Conservation (phyloP, 1,140 invertebrate genomes). For the Ericerus pela region DNA sequence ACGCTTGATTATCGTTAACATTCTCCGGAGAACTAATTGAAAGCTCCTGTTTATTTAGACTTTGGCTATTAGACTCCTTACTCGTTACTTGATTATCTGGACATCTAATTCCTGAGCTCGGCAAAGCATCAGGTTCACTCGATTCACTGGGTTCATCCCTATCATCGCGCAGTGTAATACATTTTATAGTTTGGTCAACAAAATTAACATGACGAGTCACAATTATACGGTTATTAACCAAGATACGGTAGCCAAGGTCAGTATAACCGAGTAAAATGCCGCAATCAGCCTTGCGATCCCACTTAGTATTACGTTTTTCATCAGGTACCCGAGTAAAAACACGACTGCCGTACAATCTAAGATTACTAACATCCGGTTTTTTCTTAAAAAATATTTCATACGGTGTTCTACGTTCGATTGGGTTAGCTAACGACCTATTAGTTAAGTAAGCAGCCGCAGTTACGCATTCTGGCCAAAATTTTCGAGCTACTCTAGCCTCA, state of each 20-base stretch:
- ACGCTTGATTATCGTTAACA: too few relatives aligned
- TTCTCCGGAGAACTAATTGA: neutral
- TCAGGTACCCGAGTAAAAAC: constrained; percentile 22
- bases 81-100: too few relatives aligned
- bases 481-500: too few relatives aligned
- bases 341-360: constrained; percentile 21
- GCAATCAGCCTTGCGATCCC: constrained; percentile 4
- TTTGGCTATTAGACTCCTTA: too few relatives aligned
- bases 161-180: too few relatives aligned
- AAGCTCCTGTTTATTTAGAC: too few relatives aligned
- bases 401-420: neutral
- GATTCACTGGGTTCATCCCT: too few relatives aligned
- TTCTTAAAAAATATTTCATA: constrained; percentile 5
- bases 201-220: too few relatives aligned
- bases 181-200: too few relatives aligned
- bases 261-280: neutral
- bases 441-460: constrained; percentile 15
- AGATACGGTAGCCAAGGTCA: neutral
- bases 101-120: too few relatives aligned
- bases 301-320: constrained; percentile 20
- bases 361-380: neutral
- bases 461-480: constrained; percentile 18
- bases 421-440: constrained; percentile 15
- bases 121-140: too few relatives aligned
- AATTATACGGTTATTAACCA: too few relatives aligned